Conservation (phyloP, 2,888 invertebrate genomes). For the Epinotia ramella region DNA sequence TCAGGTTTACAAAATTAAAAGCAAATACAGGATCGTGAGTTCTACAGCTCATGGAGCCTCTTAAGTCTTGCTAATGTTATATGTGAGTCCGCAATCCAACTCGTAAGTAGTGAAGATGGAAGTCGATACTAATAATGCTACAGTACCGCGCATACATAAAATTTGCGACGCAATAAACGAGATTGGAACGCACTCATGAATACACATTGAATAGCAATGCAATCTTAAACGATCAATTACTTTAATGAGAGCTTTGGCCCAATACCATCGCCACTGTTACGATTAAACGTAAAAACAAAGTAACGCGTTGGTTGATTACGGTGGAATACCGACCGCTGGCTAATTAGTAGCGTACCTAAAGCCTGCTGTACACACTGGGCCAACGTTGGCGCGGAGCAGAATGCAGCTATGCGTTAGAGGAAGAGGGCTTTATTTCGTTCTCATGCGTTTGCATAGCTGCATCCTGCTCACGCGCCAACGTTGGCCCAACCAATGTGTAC, state of each 20-base stretch:
- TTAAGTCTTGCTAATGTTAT: no score
- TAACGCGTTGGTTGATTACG: neutral
- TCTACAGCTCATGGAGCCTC: no score
- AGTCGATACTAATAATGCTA: neutral
- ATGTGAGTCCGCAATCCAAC: no score
- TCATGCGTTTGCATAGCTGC: no score
- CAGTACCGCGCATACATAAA: neutral
- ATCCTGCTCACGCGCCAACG: no score
- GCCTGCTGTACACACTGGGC: no score
- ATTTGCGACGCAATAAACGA: slow-evolving; percentile 38
- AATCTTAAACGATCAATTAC: slow-evolving; percentile 52
- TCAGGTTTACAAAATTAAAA: no score
- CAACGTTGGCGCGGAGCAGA: no score
- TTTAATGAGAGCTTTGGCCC: slow-evolving; percentile 54
- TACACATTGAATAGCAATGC: slow-evolving; percentile 37
- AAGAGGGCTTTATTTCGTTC: no score
- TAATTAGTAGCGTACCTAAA: neutral
- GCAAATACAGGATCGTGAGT: no score
- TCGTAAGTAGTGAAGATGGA: neutral
- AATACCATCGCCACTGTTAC: slow-evolving; percentile 13
- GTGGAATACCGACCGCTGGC: neutral
- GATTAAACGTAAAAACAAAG: slow-evolving; percentile 4
- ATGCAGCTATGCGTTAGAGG: no score
- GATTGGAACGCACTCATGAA: slow-evolving; percentile 36
- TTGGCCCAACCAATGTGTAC: no score